Evolutionary conservation across 1,140 invertebrate genomes (phyloP).

Genomic region (Macrobrachium nipponense): DNA sequence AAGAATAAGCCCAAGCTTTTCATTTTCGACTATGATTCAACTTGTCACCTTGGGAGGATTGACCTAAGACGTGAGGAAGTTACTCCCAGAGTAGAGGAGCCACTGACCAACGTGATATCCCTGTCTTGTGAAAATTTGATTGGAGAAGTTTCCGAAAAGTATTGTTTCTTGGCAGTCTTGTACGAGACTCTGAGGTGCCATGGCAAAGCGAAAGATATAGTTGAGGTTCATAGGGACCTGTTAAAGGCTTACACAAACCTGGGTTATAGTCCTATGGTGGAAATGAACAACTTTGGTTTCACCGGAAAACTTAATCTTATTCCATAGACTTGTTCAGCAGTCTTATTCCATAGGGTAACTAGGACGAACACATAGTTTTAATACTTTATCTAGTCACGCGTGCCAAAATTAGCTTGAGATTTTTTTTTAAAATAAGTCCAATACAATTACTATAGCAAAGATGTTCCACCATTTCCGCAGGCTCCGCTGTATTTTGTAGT

Average conservation of each 20-base stretch:
- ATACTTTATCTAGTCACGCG: neutral
- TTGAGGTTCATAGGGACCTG: slow-evolving; percentile 24
- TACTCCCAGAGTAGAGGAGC: slow-evolving; percentile 23
- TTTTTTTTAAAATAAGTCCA: too few relatives aligned
- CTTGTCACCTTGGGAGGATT: neutral
- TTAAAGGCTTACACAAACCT: slow-evolving; percentile 14
- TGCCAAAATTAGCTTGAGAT: too few relatives aligned
- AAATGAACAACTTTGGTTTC: slow-evolving; percentile 27
- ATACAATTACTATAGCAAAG: too few relatives aligned
- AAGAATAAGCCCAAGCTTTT: slow-evolving; percentile 46
- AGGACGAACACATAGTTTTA: neutral
- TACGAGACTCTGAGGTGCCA: slow-evolving; percentile 34
- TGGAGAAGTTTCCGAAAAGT: neutral
- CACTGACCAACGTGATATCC: slow-evolving; percentile 21
- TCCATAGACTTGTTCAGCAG: neutral
- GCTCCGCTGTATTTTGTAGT: too few relatives aligned
- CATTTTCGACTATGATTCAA: slow-evolving; percentile 31
- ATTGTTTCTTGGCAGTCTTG: slow-evolving; percentile 20
- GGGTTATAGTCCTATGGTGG: neutral
- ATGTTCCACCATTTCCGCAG: too few relatives aligned
- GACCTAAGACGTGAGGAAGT: neutral
- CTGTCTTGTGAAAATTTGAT: slow-evolving; percentile 5
- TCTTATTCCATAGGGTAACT: neutral
- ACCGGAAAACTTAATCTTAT: slow-evolving; percentile 29
- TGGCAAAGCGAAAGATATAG: slow-evolving; percentile 14